Conservation (phyloP, 2,797 vertebrate species). For the Melanotaenia pygmaea region DNA sequence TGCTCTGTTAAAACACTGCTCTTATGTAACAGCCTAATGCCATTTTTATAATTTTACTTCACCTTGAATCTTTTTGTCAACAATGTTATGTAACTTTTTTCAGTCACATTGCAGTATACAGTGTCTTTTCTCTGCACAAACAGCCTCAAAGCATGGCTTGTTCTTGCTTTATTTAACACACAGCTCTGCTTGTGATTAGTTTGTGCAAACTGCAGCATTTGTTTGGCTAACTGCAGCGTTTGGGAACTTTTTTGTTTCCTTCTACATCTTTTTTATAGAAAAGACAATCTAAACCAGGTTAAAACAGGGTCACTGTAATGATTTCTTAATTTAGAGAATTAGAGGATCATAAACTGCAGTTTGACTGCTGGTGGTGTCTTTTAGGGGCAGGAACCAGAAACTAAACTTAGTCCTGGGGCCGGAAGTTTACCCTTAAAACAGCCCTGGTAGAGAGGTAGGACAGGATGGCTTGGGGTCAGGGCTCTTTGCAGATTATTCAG, state of each 20-base stretch:
- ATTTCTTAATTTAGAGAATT: not conserved
- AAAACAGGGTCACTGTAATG: not conserved
- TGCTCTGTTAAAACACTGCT: not conserved
- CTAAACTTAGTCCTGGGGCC: too few relatives aligned
- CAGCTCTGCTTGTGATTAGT: not conserved
- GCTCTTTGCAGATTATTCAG: too few relatives aligned
- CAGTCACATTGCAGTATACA: not conserved
- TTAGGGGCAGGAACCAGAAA: too few relatives aligned
- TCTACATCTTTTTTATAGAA: not conserved
- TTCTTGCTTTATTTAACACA: not conserved
- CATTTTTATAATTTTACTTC: conserved; percentile 8
- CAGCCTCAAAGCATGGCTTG: not conserved
- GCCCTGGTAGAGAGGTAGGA: too few relatives aligned
- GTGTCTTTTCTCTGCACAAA: not conserved
- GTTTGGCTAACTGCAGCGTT: not conserved
- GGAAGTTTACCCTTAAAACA: too few relatives aligned
- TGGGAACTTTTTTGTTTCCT: not conserved
- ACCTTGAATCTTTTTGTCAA: conserved; percentile 1
- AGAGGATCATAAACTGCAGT: not conserved
- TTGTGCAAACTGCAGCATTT: not conserved
- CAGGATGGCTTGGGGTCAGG: too few relatives aligned
- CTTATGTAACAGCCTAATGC: conserved; percentile 8
- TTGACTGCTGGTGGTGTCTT: not conserved
- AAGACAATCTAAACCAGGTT: not conserved
- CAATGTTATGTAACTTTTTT: conserved; percentile 17